Evolutionary conservation across 2,113 vertebrate species (phyloP), one percentile per base, ranked within the genome.

Genomic region (Neolamprologus longior): DNA sequence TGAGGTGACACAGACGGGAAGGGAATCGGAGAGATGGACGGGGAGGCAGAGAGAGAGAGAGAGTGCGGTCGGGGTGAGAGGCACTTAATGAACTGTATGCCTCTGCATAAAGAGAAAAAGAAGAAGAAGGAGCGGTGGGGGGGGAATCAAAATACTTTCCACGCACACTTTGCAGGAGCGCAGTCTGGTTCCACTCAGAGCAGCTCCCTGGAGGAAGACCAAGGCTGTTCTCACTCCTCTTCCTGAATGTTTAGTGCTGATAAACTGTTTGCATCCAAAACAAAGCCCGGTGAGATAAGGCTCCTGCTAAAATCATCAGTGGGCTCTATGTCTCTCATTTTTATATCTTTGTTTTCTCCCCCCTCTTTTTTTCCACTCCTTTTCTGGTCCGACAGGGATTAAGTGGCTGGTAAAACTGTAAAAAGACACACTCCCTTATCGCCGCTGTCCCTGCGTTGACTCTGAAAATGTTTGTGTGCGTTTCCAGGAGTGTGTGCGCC

Each of bases 161-260:
- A 93, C 52, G 83, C 21, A 55, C 86, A 84, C 88, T 88, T 89
- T 89, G 91, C 86, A 85, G 90, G 37, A 88, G 78, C 89, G 28
- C 90, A 80, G 93, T 91, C 94, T 95, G 93, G 86, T 94, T 95
- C 87, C 85, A 90, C 91, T 95, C 92, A 92, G 55, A 90, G 84
- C 80, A 7, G 31, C 81, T 94, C 93, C 90, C 93, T 37, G 40
- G 94, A 91, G 94, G 86, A 86, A 76, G 88, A 92, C 89, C 92
- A 68, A 79, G 86, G 63, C 89, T 92, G 83, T 90, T 84, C 76
- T 88, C 53, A 24, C 90, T 90, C 81, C 81, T 90, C 89, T 87
- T 87, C 82, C 89, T 87, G 80, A 90, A 82, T 91, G 91, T 93
- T 93, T 88, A 86, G 84, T 57, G 86, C 90, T 91, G 93, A 94